Evolutionary conservation across 2,113 vertebrate species (phyloP).

Genomic region (Brachionichthys hirsutus): DNA sequence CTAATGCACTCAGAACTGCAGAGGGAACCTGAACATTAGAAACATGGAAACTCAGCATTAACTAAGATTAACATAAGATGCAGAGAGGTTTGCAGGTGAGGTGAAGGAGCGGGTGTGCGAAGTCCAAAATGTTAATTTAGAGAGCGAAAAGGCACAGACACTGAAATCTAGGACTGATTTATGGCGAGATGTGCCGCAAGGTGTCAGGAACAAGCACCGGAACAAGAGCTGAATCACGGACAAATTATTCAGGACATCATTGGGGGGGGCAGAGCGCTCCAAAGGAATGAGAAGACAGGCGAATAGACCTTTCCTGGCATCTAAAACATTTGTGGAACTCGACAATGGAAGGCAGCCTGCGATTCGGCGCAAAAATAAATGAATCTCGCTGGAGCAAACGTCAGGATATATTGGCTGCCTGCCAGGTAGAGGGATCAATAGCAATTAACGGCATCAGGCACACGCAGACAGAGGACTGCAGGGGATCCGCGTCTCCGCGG

Average conservation of each 20-base stretch:
- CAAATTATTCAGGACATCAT: slow-evolving; percentile 65
- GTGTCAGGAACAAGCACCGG: slow-evolving; percentile 48
- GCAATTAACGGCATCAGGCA: slow-evolving; percentile 58
- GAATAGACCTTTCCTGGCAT: slow-evolving; percentile 25
- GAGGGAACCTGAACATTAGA: slow-evolving; percentile 8
- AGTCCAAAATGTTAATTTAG: no score
- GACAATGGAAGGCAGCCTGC: slow-evolving; percentile 24
- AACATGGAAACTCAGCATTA: slow-evolving; percentile 5
- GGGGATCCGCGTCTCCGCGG: slow-evolving; percentile 44
- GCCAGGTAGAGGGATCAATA: slow-evolving; percentile 62
- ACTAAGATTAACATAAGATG: background rate
- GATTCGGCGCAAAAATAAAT: slow-evolving; percentile 49
- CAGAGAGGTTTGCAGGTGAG: background rate
- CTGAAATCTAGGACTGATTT: slow-evolving; percentile 29
- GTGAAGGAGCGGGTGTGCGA: no score
- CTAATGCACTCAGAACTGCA: slow-evolving; percentile 9
- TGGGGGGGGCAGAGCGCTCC: slow-evolving; percentile 35
- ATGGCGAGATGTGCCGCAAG: slow-evolving; percentile 54
- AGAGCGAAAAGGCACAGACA: background rate
- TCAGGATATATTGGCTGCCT: slow-evolving; percentile 41
- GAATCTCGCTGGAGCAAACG: slow-evolving; percentile 23
- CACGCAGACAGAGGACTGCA: slow-evolving; percentile 51
- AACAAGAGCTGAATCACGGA: slow-evolving; percentile 60
- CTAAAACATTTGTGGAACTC: slow-evolving; percentile 16
- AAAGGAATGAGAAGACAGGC: slow-evolving; percentile 29